Conservation (phyloP, 1,140 invertebrate species). For the Brachionus koreanus region DNA sequence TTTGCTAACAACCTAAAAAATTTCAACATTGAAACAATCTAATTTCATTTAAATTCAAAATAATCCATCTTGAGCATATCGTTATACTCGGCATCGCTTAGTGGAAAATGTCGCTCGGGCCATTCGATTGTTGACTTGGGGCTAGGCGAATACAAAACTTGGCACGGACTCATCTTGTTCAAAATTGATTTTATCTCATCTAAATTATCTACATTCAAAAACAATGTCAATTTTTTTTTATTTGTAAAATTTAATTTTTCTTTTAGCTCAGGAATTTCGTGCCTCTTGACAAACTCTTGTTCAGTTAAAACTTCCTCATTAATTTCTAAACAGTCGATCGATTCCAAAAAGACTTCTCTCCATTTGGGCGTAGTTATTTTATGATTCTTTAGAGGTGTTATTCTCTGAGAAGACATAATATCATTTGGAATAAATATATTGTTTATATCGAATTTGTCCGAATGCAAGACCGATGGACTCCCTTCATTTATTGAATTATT, state of each 20-base stretch:
- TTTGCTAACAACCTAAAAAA: not conserved
- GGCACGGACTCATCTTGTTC: not conserved
- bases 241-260: not conserved
- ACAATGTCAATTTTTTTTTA: not conserved
- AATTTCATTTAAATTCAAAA: not conserved
- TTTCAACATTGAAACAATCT: not conserved
- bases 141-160: not conserved
- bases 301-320: not conserved
- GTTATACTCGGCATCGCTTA: not conserved
- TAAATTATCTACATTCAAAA: not conserved
- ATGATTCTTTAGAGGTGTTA: not conserved
- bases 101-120: not conserved
- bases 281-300: not conserved
- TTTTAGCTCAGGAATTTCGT: not conserved
- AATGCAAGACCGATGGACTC: not conserved
- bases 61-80: not conserved
- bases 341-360: not conserved
- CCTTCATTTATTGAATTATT: not conserved
- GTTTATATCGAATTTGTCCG: slow-evolving; percentile 6
- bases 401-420: not conserved
- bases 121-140: not conserved
- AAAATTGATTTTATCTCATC: not conserved
- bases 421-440: slow-evolving; percentile 15
- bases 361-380: not conserved
- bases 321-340: not conserved